Evolutionary conservation across 2,113 vertebrate species (phyloP), one percentile per base, ranked within the genome.

Genomic region (Channa argus): DNA sequence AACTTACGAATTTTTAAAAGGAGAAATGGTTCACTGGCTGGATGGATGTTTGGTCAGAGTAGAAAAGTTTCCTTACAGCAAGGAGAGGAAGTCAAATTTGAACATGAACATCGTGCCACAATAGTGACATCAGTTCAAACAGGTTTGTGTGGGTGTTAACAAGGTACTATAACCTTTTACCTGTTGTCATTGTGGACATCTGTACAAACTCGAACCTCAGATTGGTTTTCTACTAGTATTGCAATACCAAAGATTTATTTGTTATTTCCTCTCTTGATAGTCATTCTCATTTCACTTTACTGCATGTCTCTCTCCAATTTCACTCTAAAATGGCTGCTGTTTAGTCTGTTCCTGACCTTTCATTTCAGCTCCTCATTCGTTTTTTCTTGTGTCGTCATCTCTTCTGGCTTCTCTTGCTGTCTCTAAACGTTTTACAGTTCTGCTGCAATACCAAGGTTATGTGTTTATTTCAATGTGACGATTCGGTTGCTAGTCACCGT

Each of bases 41-140:
- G 24, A 24, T 24, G 24, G 24, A 24, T 24, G 24, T 24, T 24
- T 24, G 24, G 24, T 24, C 24, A 24, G 24, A 24, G 24, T 39
- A 5, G 6, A 49, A 61, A 63, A 44, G 63, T 68, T 67, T n/a
- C 37, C 24, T 41, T 59, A 3, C 13, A 37, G 37, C 1, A 0
- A n/a, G 5, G 9, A 47, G 46, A 55, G 13, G 9, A 45, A 6
- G 52, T 6, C 24, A 52, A 15, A 41, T 64, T 9, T 71, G 74
- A 77, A 13, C 38, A 5, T 58, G 45, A 77, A 62, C 63, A 71
- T 67, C 58, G 74, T 47, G 37, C 70, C 55, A 15, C 43, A 70
- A 10, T 62, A 47, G 37, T 37, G 68, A 52, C 61, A 8, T 24
- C 24, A 24, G 24, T 24, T 24, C 24, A 51, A 63, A 10, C 79